Conservation (phyloP, 2,797 vertebrate genomes). For the Sebastes minor region DNA sequence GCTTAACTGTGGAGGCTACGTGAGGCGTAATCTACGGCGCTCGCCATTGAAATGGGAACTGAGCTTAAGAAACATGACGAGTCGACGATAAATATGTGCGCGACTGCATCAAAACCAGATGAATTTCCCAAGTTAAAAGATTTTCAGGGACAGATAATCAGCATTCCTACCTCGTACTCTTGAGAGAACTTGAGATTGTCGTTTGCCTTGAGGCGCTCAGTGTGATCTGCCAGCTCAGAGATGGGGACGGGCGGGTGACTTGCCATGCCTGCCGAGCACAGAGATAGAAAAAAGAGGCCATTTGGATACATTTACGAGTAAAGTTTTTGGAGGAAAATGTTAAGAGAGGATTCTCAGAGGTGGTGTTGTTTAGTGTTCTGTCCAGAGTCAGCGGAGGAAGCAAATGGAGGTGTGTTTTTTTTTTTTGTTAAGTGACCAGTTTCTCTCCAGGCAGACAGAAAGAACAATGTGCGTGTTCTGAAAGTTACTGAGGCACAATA, state of each 20-base stretch:
- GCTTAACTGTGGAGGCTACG: not conserved
- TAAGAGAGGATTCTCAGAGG: slow-evolving; percentile 64
- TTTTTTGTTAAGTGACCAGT: slow-evolving; percentile 66
- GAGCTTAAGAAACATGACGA: slow-evolving; percentile 7
- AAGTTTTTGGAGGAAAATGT: slow-evolving; percentile 53
- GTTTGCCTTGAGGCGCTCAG: slow-evolving; percentile 97
- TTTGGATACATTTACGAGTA: slow-evolving; percentile 44
- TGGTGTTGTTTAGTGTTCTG: slow-evolving; percentile 69
- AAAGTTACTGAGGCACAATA: slow-evolving; percentile 71
- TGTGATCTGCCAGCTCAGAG: slow-evolving; percentile 94
- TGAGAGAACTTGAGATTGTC: slow-evolving; percentile 99
- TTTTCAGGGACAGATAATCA: slow-evolving; percentile 58
- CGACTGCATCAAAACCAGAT: slow-evolving; percentile 24
- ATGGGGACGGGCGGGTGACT: slow-evolving; percentile 96
- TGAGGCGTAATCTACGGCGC: not conserved
- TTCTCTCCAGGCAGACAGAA: slow-evolving; percentile 60
- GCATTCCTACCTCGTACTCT: slow-evolving; percentile 95
- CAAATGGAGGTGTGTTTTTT: slow-evolving; percentile 63
- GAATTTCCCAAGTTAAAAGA: slow-evolving; percentile 45
- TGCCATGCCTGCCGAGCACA: slow-evolving; percentile 91
- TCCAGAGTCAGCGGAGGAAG: slow-evolving; percentile 63
- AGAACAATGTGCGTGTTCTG: slow-evolving; percentile 70
- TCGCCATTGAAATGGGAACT: slow-evolving; percentile 19
- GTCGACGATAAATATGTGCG: slow-evolving; percentile 25
- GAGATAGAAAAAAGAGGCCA: slow-evolving; percentile 45